Conservation (phyloP, 1,140 invertebrate species). For the Steinernema feltiae region DNA sequence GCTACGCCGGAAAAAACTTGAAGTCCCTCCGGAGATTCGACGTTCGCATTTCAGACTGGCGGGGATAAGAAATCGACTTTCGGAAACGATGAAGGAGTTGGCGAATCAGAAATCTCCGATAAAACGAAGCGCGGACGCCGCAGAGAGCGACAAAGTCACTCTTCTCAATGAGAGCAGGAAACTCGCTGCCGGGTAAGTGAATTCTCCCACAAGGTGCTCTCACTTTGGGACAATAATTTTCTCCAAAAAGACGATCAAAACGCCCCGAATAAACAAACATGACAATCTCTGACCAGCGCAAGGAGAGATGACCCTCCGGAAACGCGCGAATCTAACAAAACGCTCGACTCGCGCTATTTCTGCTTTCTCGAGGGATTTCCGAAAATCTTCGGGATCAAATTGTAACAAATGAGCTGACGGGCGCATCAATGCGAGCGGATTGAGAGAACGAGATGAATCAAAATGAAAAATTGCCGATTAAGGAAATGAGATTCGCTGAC, state of each 20-base stretch:
- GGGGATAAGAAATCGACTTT: neutral
- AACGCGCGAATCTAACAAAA: neutral
- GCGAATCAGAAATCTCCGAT: neutral
- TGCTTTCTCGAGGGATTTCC: neutral
- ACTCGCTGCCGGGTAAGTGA: neutral
- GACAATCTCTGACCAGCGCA: too few relatives aligned
- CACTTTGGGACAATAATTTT: too few relatives aligned
- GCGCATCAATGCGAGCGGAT: neutral
- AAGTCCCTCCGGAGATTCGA: neutral
- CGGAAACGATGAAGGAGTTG: neutral
- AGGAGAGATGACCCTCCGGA: neutral
- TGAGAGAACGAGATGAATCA: neutral
- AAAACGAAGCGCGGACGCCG: neutral
- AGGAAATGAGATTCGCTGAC: slow-evolving; percentile 4
- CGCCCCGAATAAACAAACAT: too few relatives aligned
- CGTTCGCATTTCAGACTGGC: neutral
- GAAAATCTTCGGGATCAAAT: neutral
- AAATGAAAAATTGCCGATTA: slow-evolving; percentile 1
- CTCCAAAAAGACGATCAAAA: too few relatives aligned
- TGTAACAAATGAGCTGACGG: neutral
- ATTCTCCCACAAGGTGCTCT: neutral
- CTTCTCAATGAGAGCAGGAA: neutral
- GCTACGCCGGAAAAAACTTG: neutral
- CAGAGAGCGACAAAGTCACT: neutral
- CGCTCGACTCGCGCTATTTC: neutral